These are phyloP conservation scores for Carassius auratus DNA, from an alignment of 2,113 vertebrate genomes.

Conservation along the genomic window DNA sequence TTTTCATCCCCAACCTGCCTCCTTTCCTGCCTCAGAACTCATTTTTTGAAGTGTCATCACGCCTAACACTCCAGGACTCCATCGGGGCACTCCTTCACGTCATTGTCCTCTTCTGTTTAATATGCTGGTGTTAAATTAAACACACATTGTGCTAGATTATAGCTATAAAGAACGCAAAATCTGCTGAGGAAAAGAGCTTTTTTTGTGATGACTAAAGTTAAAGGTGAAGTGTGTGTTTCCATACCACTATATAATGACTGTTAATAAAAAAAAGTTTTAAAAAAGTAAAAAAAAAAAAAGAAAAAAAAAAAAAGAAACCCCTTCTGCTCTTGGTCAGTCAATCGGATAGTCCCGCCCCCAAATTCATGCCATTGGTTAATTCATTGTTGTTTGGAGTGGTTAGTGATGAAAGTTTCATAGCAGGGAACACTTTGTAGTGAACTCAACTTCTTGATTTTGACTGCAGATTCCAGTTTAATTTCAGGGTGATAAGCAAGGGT, in stretches of 20 bases:
- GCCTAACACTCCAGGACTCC: not conserved
- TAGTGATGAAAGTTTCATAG: not conserved
- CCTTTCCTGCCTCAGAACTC: not conserved
- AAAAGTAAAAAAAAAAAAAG: no score
- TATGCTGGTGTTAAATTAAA: constrained; percentile 39
- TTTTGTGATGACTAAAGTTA: no score
- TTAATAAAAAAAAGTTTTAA: no score
- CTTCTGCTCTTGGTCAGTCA: constrained; percentile 5
- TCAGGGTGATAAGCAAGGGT: not conserved
- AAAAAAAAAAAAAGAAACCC: not conserved
- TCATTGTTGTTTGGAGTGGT: not conserved
- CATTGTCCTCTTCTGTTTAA: not conserved
- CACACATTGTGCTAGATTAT: not conserved
- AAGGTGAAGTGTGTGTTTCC: no score
- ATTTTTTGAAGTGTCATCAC: constrained; percentile 23
- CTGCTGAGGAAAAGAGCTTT: not conserved
- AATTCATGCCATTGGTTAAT: not conserved
- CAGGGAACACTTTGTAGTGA: not conserved
- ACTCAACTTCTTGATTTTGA: not conserved
- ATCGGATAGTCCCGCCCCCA: not conserved
- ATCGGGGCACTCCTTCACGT: constrained; percentile 1
- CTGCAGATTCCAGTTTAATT: not conserved
- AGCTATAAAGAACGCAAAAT: constrained; percentile 4
- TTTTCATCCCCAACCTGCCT: not conserved
- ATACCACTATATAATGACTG: no score